A percentile compares a stretch with the other conserved stretches of the same genome.
phyloP scores from a whole-genome alignment of 2,113 vertebrate species.

The Nothoprocta pentlandii region DNA sequence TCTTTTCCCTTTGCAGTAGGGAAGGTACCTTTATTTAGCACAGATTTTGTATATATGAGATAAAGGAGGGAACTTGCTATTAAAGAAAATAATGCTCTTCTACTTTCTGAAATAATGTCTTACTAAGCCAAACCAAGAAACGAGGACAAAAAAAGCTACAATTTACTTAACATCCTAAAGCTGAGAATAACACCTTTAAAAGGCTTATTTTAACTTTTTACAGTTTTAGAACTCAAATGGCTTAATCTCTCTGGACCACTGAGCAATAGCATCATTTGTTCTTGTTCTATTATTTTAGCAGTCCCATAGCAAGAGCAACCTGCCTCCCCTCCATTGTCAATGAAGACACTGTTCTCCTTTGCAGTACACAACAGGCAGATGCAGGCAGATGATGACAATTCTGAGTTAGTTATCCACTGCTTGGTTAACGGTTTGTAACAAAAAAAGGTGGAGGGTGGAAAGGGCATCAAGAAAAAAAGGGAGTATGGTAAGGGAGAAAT shows the following conservation, averaged over 20 bases:
- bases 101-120: neutral
- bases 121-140: neutral
- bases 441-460: neutral
- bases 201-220: neutral
- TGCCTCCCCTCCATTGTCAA: neutral
- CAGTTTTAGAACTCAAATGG: neutral
- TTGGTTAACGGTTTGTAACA: neutral
- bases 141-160: neutral
- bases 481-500: rapidly evolving
- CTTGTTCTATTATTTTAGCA: neutral
- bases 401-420: neutral
- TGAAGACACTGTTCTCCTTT: neutral
- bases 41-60: neutral
- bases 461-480: neutral
- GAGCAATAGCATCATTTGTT: neutral
- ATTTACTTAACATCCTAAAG: neutral
- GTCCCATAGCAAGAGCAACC: neutral
- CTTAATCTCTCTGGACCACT: neutral
- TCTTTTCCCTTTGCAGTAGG: neutral
- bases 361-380: rapidly evolving
- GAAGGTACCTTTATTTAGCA: neutral
- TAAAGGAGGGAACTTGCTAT: neutral
- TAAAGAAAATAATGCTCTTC: neutral
- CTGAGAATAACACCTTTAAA: neutral
- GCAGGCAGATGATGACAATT: neutral